Conservation (phyloP, 2,888 invertebrate genomes). For the Hoplodrina ambigua region DNA sequence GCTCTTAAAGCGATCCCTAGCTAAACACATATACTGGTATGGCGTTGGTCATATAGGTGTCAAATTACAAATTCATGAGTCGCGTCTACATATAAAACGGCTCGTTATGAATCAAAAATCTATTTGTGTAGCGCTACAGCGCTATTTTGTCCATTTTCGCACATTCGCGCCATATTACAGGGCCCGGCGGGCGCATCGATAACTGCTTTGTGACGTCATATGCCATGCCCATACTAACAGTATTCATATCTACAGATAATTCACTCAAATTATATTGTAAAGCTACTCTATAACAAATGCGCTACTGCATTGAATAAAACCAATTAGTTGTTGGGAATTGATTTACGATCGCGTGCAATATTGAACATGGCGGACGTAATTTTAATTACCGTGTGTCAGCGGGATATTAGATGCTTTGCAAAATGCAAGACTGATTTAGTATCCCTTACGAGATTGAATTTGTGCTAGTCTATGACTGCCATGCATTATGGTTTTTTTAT, state of each 20-base stretch:
- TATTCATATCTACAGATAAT: slow-evolving; percentile 38
- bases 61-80: slow-evolving; percentile 58
- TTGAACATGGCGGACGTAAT: slow-evolving; percentile 27
- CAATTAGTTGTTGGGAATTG: slow-evolving; percentile 41
- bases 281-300: slow-evolving; percentile 39
- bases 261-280: slow-evolving; percentile 44
- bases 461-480: no score
- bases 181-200: slow-evolving; percentile 32
- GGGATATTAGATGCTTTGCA: slow-evolving; percentile 12
- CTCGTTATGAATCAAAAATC: slow-evolving; percentile 66
- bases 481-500: no score
- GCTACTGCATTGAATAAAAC: slow-evolving; percentile 39
- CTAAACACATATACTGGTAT: slow-evolving; percentile 43
- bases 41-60: slow-evolving; percentile 15
- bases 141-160: slow-evolving; percentile 46
- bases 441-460: neutral
- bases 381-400: slow-evolving; percentile 27
- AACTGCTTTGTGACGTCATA: slow-evolving; percentile 44
- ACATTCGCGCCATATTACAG: slow-evolving; percentile 44
- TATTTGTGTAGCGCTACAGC: slow-evolving; percentile 60
- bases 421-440: slow-evolving; percentile 13
- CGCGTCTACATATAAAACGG: slow-evolving; percentile 43
- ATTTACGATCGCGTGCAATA: slow-evolving; percentile 39
- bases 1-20: slow-evolving; percentile 16
- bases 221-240: slow-evolving; percentile 25